Conservation (phyloP, 2,888 invertebrate species). For the Pharmacophagus antenor region DNA sequence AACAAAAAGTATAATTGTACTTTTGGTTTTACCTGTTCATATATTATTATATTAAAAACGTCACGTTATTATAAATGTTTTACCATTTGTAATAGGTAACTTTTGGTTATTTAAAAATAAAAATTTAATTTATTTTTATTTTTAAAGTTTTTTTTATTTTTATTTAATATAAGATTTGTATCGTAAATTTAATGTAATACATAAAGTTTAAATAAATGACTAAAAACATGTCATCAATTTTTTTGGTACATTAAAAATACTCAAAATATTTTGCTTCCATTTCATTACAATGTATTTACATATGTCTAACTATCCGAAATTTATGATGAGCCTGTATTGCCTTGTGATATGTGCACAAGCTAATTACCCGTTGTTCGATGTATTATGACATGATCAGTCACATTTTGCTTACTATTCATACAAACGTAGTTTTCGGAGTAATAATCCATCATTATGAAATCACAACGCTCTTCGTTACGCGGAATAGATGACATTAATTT, state of each 20-base stretch:
- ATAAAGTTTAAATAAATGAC: too few species aligned
- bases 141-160: too few species aligned
- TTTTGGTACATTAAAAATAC: too few species aligned
- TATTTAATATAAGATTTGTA: too few species aligned
- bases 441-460: slow-evolving; percentile 1
- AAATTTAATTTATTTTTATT: too few species aligned
- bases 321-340: slow-evolving; percentile 20
- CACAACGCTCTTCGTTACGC: slow-evolving; percentile 8
- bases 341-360: slow-evolving; percentile 7
- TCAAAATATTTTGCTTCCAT: too few species aligned
- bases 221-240: too few species aligned
- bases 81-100: too few species aligned
- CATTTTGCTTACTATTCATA: slow-evolving; percentile 16
- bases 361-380: slow-evolving; percentile 22
- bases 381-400: slow-evolving; percentile 3
- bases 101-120: too few species aligned
- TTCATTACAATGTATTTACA: background rate
- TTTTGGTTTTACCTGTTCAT: background rate
- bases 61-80: background rate
- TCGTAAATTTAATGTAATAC: too few species aligned
- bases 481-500: slow-evolving; percentile 23
- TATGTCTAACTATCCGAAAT: background rate
- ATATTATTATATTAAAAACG: background rate
- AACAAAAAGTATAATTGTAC: background rate
- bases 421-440: slow-evolving; percentile 21